Evolutionary conservation across 2,113 vertebrate species (phyloP), one percentile per base, ranked within the genome.

Genomic region (Gymnarchus niloticus): DNA sequence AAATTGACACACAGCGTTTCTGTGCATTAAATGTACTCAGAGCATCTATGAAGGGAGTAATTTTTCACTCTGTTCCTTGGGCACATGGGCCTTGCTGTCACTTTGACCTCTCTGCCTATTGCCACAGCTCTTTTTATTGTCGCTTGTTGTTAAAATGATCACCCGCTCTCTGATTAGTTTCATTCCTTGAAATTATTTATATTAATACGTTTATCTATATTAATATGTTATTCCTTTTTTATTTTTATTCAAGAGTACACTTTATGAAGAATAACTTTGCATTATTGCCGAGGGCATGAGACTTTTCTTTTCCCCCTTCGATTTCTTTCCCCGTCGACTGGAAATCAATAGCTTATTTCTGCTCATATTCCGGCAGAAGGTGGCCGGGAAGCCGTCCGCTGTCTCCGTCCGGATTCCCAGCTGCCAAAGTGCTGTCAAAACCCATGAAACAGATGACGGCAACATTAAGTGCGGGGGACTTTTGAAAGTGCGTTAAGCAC

Each of bases 361-460:
- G 82, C 85, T 83, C 65, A 25, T 8, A 84, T 86, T 56, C 86
- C 85, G 86, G 81, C 81, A 86, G 91, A 89, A 88, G 89, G 84
- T 91, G 91, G 89, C 92, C 81, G 89, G 89, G 85, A 88, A 87
- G 65, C 90, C 90, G 86, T 54, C 87, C 51, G 89, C 33, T 61
- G 65, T 86, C 83, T 87, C 73, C 85, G 41, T 56, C 84, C 87
- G 56, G 54, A 89, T 86, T 84, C 88, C 90, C 56, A 83, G 88
- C 56, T 93, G 87, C 89, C 90, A 87, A 91, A 89, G 91, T 90
- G 87, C 88, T 91, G 93, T 94, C 93, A 91, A 89, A 94, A 91
- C 80, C 87, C 86, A 88, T 88, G 90, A 88, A 91, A 92, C 89
- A 91, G 94, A 91, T 93, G 92, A 91, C 90, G 92, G 88, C 84